Evolutionary conservation across 2,113 vertebrate species (phyloP).

Genomic region (Macaca fascicularis): T2T-MFA8v1.1 NC_088389.1:120301001-120301500

Average conservation of each 20-base stretch:
- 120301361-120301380: neutral
- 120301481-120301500: neutral
- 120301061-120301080: no score
- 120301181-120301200: neutral
- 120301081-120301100: neutral
- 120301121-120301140: neutral
- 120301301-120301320: neutral
- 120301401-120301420: neutral
- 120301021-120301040: neutral
- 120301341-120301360: neutral
- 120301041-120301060: neutral
- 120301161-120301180: neutral
- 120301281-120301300: neutral
- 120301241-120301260: neutral
- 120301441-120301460: neutral
- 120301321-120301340: neutral
- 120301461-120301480: neutral
- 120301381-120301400: no score
- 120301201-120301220: neutral
- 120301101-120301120: neutral
- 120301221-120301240: neutral
- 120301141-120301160: neutral
- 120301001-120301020: no score
- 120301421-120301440: neutral
- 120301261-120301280: neutral